Conservation (phyloP, 2,888 invertebrate genomes). For the Linnaemya vulpina region DNA sequence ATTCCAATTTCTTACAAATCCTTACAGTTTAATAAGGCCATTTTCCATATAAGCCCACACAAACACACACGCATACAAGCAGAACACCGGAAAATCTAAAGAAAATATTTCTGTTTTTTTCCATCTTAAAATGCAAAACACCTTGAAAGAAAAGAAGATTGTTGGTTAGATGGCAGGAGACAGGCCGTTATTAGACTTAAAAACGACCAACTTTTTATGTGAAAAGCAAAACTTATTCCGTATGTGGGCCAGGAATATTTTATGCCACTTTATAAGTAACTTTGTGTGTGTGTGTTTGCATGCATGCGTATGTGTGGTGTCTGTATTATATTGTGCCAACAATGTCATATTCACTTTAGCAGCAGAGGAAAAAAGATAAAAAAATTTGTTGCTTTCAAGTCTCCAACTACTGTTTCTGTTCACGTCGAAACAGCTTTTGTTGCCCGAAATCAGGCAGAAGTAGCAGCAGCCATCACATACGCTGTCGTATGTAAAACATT, state of each 20-base stretch:
- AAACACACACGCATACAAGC: background rate
- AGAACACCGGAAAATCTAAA: conserved; percentile 12
- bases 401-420: background rate
- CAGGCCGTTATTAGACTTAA: background rate
- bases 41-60: conserved; percentile 5
- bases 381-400: conserved; percentile 33
- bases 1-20: conserved; percentile 8
- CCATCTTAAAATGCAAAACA: conserved; percentile 48
- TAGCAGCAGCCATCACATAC: conserved; percentile 11
- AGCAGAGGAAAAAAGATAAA: conserved; percentile 8
- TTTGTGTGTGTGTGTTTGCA: background rate
- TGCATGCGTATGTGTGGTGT: conserved; percentile 21
- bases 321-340: conserved; percentile 67
- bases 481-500: background rate
- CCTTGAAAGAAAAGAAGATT: conserved; percentile 48
- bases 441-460: conserved; percentile 12
- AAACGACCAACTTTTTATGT: conserved; percentile 13
- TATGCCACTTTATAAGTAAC: background rate
- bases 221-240: conserved; percentile 5
- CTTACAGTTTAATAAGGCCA: conserved; percentile 10
- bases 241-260: background rate
- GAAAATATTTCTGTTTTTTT: conserved; percentile 9
- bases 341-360: conserved; percentile 54
- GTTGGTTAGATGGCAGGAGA: background rate
- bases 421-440: background rate